Evolutionary conservation across 2,888 invertebrate species (phyloP).

Genomic region (Copidosoma aretas): DNA sequence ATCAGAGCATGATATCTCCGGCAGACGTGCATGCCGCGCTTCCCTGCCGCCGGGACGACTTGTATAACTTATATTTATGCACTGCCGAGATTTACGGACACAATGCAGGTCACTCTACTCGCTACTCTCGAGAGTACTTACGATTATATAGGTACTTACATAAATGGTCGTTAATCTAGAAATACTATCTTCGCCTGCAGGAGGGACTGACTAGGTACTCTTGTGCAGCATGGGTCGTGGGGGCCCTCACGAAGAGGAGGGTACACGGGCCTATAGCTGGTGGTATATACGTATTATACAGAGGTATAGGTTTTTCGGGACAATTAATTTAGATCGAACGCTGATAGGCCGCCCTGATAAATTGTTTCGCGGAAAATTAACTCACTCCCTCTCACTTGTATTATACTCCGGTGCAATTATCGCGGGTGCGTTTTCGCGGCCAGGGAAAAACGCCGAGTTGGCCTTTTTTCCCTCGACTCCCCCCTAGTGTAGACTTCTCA

Average conservation of each 20-base stretch:
- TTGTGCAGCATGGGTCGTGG: background rate
- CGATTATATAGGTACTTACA: slow-evolving; percentile 45
- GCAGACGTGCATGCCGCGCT: slow-evolving; percentile 14
- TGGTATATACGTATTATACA: background rate
- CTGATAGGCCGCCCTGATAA: slow-evolving; percentile 24
- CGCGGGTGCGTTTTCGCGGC: background rate
- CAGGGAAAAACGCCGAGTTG: background rate
- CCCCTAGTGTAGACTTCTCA: slow-evolving; percentile 7
- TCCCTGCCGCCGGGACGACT: no score
- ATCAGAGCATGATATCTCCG: slow-evolving; percentile 46
- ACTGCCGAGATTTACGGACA: slow-evolving; percentile 49
- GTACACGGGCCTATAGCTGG: background rate
- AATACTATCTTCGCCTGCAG: slow-evolving; percentile 51
- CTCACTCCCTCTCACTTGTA: slow-evolving; percentile 4
- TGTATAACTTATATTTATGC: background rate
- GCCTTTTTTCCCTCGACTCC: background rate
- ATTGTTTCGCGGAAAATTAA: slow-evolving; percentile 16
- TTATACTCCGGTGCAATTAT: slow-evolving; percentile 20
- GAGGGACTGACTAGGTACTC: slow-evolving; percentile 5
- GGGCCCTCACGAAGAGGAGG: background rate
- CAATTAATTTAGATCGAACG: slow-evolving; percentile 33
- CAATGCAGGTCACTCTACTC: slow-evolving; percentile 47
- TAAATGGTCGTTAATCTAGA: slow-evolving; percentile 56
- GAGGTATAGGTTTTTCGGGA: slow-evolving; percentile 22
- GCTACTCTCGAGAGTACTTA: no score